Conservation (phyloP, 2,113 vertebrate species). For the Albula goreensis region DNA sequence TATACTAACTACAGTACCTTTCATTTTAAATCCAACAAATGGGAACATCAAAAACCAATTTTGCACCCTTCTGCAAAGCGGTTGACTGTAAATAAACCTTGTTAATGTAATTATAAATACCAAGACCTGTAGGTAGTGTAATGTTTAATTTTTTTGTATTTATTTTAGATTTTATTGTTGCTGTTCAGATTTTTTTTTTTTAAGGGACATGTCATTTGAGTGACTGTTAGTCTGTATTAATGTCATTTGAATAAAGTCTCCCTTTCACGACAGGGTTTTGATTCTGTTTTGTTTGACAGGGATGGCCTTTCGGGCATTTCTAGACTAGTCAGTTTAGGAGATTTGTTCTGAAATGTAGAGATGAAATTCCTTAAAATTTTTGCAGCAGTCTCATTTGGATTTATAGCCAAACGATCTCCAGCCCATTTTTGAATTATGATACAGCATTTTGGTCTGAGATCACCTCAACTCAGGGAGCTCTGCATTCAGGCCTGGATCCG, state of each 20-base stretch:
- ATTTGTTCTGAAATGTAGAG: no score
- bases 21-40: background rate
- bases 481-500: no score
- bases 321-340: no score
- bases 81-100: constrained; percentile 19
- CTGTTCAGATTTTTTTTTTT: constrained; percentile 59
- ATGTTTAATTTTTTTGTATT: constrained; percentile 63
- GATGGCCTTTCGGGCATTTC: no score
- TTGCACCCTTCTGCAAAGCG: constrained; percentile 26
- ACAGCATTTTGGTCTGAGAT: no score
- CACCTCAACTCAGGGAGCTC: no score
- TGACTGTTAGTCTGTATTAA: constrained; percentile 77
- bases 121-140: constrained; percentile 32
- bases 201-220: constrained; percentile 72
- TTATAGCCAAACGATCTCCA: no score
- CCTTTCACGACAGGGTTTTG: constrained; percentile 50
- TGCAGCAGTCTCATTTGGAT: no score
- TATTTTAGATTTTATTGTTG: constrained; percentile 71
- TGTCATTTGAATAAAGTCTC: constrained; percentile 81
- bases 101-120: constrained; percentile 1
- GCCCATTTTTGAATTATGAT: no score
- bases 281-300: background rate
- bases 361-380: no score
- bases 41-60: constrained; percentile 4
- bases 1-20: no score